Evolutionary conservation across 1,140 invertebrate species (phyloP).

Genomic region (Pseudomyrmex flavicornis): DNA sequence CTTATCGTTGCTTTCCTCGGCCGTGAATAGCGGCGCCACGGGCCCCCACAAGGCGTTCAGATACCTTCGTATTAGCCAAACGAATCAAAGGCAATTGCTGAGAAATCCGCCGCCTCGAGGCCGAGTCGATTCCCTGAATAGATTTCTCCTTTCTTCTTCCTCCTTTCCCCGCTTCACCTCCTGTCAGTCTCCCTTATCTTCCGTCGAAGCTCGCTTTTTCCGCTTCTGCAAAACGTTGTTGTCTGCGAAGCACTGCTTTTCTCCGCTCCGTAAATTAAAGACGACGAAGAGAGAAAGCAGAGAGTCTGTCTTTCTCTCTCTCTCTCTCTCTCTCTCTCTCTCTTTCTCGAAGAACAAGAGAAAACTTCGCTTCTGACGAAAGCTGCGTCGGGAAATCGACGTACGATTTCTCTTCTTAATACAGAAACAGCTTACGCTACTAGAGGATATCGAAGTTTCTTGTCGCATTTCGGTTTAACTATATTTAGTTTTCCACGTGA

Average conservation of each 20-base stretch:
- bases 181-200: neutral
- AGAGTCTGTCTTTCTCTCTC: no score
- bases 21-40: slow-evolving; percentile 31
- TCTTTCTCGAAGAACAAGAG: neutral
- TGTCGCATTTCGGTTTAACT: neutral
- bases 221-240: slow-evolving; percentile 64
- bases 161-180: slow-evolving; percentile 17
- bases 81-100: slow-evolving; percentile 72
- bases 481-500: neutral
- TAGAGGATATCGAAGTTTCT: neutral
- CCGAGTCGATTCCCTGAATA: slow-evolving; percentile 65
- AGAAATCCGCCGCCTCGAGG: slow-evolving; percentile 58
- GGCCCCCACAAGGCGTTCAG: slow-evolving; percentile 61
- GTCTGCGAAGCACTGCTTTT: slow-evolving; percentile 59
- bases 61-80: slow-evolving; percentile 68
- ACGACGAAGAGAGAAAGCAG: neutral
- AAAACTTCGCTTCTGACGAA: neutral
- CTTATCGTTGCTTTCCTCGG: slow-evolving; percentile 11
- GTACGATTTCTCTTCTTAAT: slow-evolving; percentile 22
- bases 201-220: slow-evolving; percentile 15
- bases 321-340: no score
- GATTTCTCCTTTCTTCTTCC: slow-evolving; percentile 36
- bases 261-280: slow-evolving; percentile 15
- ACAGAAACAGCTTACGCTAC: neutral
- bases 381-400: slow-evolving; percentile 12